Evolutionary conservation across 2,113 vertebrate species (phyloP), one percentile per base, ranked within the genome.

Genomic region (Xenopus laevis): DNA sequence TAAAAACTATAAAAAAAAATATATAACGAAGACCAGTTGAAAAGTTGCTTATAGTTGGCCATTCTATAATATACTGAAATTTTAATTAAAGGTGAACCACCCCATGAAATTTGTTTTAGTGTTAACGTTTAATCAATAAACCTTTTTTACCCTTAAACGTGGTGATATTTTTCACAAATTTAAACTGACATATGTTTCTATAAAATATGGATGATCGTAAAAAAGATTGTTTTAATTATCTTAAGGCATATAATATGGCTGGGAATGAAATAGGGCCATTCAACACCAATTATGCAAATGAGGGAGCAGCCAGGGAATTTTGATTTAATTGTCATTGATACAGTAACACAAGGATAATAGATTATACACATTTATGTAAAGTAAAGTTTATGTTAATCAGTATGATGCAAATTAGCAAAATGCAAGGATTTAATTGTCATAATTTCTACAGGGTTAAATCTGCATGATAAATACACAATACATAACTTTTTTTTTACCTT

Each of bases 151-250:
- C 8, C 33, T 40, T 40, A 40, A 40, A 40, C 6, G 8, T 40
- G 33, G 33, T 3, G 33, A 40, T 4, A 40, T 3, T 40, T 40
- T 40, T 9, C 33, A 6, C 59, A 17, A 67, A 68, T 17, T 68
- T 75, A 68, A 75, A 68, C 33, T 61, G 65, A 45, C 45, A 68
- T 75, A 75, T 68, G 73, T 55, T 75, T 75, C 18, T 65, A 16
- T 46, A 60, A 68, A 75, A 68, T 62, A 75, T 4, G 58, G 45
- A 44, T 68, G 65, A 21, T 61, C 46, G 33, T 68, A 62, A 75
- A 62, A 75, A 68, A 68, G 64, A 75, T 75, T 40, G 68, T 75
- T 75, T 75, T 53, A 75, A 75, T 75, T 68, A 75, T 75, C 65
- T 27, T 18, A 52, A 61, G 73, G 65, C 73, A 44, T 59, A 50